Conservation (phyloP, 1,140 invertebrate genomes). For the Heliconius melpomene region DNA sequence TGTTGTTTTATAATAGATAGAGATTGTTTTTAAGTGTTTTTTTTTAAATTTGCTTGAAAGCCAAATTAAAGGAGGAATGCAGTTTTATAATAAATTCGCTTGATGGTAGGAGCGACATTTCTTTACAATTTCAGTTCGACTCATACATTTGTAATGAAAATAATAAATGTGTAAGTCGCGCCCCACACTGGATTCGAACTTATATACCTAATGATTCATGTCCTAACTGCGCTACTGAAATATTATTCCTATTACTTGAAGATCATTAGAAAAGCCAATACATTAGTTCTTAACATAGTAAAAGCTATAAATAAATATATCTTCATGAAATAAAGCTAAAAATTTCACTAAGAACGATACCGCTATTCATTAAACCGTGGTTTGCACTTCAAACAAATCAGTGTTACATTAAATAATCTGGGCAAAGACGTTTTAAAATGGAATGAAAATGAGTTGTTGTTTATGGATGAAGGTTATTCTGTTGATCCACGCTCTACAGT, state of each 20-base stretch:
- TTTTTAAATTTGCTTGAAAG: not conserved
- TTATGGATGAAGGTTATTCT: slow-evolving; percentile 11
- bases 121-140: not conserved
- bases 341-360: not conserved
- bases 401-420: slow-evolving; percentile 11
- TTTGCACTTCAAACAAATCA: slow-evolving; percentile 7
- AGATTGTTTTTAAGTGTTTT: not conserved
- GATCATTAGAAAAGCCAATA: not conserved
- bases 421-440: slow-evolving; percentile 19
- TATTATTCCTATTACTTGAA: no score
- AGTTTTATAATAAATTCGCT: not conserved
- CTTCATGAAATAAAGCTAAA: not conserved
- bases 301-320: not conserved
- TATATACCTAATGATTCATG: no score
- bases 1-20: not conserved
- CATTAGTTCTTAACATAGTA: not conserved
- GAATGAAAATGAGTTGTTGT: slow-evolving; percentile 18
- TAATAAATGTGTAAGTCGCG: not conserved
- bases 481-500: slow-evolving; percentile 6
- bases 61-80: no score
- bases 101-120: not conserved
- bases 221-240: no score
- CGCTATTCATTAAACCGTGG: slow-evolving; percentile 2
- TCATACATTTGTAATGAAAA: not conserved
- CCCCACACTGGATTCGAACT: not conserved